Conservation (phyloP, 1,140 invertebrate species). For the Radopholus similis region DNA sequence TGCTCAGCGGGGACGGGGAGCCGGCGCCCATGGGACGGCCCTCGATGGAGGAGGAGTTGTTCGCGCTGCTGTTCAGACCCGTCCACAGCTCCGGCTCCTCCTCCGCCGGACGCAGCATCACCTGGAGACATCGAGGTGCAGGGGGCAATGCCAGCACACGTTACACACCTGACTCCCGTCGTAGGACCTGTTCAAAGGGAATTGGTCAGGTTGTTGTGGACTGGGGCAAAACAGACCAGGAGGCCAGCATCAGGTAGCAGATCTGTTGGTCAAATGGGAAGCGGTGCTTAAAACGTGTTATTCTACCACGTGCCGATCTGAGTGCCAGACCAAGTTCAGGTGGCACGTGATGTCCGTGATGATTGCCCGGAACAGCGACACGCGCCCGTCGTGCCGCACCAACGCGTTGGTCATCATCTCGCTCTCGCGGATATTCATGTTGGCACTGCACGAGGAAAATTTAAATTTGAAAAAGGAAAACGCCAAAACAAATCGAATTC, state of each 20-base stretch:
- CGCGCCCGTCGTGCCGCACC: slow-evolving; percentile 46
- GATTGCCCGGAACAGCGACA: slow-evolving; percentile 55
- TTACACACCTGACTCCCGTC: slow-evolving; percentile 46
- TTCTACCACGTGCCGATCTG: not conserved
- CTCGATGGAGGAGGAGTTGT: not conserved
- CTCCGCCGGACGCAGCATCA: slow-evolving; percentile 22
- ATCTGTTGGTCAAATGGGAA: slow-evolving; percentile 59
- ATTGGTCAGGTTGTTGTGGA: no score
- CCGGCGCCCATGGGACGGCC: not conserved
- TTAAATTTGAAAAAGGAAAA: not conserved
- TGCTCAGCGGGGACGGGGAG: not conserved
- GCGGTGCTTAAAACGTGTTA: slow-evolving; percentile 37
- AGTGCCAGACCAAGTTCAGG: slow-evolving; percentile 36
- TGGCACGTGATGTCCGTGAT: slow-evolving; percentile 58
- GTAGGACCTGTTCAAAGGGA: no score
- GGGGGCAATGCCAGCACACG: no score
- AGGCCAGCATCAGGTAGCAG: slow-evolving; percentile 55
- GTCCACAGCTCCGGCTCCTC: slow-evolving; percentile 4
- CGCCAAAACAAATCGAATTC: not conserved
- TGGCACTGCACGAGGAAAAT: slow-evolving; percentile 37
- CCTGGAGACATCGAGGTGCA: no score
- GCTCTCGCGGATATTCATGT: slow-evolving; percentile 58
- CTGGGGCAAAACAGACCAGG: no score
- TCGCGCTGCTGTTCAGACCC: not conserved
- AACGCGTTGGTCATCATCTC: slow-evolving; percentile 57